A percentile compares a stretch with the other conserved stretches of the same genome.
phyloP scores from a whole-genome alignment of 2,797 vertebrate genomes.

The Lepilemur ruficaudatus region DNA sequence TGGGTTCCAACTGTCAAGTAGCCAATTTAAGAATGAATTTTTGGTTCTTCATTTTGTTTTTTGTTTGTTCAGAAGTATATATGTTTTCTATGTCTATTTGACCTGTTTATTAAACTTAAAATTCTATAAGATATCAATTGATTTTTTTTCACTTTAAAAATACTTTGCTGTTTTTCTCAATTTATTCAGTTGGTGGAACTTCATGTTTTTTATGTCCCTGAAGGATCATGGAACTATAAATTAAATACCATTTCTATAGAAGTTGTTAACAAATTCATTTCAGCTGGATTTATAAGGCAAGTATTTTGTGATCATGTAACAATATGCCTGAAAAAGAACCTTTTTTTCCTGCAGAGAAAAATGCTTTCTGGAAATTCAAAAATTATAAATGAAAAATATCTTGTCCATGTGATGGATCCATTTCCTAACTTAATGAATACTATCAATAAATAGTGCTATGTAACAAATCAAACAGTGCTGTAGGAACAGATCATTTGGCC shows the following conservation, averaged over 20 bases:
- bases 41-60: background rate
- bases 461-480: background rate
- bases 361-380: conserved; percentile 47
- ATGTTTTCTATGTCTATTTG: conserved; percentile 24
- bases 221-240: conserved; percentile 92
- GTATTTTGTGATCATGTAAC: conserved; percentile 54
- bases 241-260: conserved; percentile 92
- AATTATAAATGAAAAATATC: conserved; percentile 22
- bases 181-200: conserved; percentile 92
- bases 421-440: background rate
- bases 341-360: conserved; percentile 3
- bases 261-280: conserved; percentile 90
- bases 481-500: background rate
- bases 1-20: background rate
- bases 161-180: conserved; percentile 61
- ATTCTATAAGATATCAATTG: background rate
- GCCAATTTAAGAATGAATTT: background rate
- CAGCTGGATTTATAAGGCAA: conserved; percentile 95
- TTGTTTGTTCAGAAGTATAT: background rate
- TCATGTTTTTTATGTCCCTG: conserved; percentile 93
- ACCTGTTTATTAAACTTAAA: conserved; percentile 28
- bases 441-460: conserved; percentile 2
- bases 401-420: background rate
- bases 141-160: conserved; percentile 37
- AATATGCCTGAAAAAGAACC: background rate